Base-by-base conservation (phyloP, 2,113 vertebrate species). In the zebrafish (Danio rerio) region DNA sequence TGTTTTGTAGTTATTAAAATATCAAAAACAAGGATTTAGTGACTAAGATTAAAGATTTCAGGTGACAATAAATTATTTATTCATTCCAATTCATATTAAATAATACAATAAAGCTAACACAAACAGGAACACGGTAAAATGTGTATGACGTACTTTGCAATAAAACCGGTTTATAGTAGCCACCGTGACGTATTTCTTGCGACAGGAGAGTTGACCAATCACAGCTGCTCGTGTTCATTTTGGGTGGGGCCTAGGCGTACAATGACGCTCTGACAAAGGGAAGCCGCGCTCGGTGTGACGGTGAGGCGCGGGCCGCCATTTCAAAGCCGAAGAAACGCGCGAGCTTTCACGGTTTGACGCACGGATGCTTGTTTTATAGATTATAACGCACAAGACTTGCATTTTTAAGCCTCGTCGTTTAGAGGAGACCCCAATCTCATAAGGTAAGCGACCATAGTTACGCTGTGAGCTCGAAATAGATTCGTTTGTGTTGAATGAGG, bases 231-330 rank as follows among this genome's bases (percentile, higher is more conserved):
- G 9, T 18, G 49, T 13, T 66, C 9, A 11, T 0, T 1, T 2
- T 18, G 31, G 77, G 77, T 47, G 77, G 49, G 50, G 47, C 61
- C 31, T 79, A 6, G 13, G 0, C 9, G 15, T 0, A 42, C 72
- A 59, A 43, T 68, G 61, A 55, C 21, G 47, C 42, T 49, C 42
- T 55, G 81, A 82, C 75, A 85, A 86, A 89, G 79, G 87, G 88
- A 89, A 87, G 85, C 77, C 84, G 47, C 52, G 87, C 58, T 80
- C 65, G 81, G 84, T 20, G 78, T 70, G 59, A 74, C 59, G 69
- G 59, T 21, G 83, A 75, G 81, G 83, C 82, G 20, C 80, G 62
- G 85, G 89, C 88, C 88, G 92, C 93, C 92, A 93, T 94, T 92
- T 91, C 87, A 88, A 90, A 88, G 62, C 80, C 49, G 43, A 45